A percentile compares a stretch with the other conserved stretches of the same genome.
Evolutionary conservation across 2,113 vertebrate genomes (phyloP).

Genomic region (Ptilonorhynchus violaceus): DNA sequence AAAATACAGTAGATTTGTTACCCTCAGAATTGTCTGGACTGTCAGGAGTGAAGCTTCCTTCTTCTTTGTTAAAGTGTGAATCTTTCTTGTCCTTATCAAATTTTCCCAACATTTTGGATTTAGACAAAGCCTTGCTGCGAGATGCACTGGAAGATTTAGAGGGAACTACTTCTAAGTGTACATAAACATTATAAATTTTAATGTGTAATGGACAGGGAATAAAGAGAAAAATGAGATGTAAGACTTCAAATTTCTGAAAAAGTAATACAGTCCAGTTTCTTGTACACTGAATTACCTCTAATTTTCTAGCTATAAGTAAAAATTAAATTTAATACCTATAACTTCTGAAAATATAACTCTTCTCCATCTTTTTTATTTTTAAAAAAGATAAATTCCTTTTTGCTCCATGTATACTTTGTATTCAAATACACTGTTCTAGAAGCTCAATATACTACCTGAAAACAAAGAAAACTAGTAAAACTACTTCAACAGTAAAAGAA

Average conservation of each 20-base stretch:
- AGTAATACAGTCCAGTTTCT: background rate
- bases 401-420: background rate
- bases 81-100: conserved; percentile 41
- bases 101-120: conserved; percentile 43
- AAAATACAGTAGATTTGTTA: conserved; percentile 38
- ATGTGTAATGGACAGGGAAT: background rate
- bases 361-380: background rate
- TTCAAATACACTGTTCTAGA: background rate
- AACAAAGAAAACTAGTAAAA: background rate
- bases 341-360: background rate
- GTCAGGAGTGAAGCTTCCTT: background rate
- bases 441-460: background rate
- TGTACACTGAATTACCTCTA: background rate
- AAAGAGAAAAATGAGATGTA: conserved; percentile 6
- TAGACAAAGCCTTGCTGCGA: conserved; percentile 68
- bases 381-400: background rate
- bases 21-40: conserved; percentile 41
- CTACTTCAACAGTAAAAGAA: background rate
- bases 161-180: conserved; percentile 20
- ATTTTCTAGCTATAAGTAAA: background rate
- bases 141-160: conserved; percentile 64
- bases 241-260: background rate
- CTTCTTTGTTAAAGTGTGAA: background rate
- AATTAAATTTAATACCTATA: background rate
- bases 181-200: background rate